These are phyloP conservation scores for Thymelicus acteon DNA, from an alignment of 2,888 invertebrate genomes.

Conservation along the genomic window DNA sequence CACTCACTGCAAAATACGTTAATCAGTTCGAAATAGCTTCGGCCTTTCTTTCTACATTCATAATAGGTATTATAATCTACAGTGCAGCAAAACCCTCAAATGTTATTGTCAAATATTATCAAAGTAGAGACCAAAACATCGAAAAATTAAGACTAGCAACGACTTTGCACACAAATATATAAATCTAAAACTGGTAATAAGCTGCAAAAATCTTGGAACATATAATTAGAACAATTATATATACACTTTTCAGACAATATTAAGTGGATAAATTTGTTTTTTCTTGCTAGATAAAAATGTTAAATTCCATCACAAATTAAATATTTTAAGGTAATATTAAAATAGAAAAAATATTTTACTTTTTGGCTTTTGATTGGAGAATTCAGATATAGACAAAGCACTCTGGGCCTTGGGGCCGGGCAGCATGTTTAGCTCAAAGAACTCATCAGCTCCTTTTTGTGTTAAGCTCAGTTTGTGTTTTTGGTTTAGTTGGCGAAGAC, in stretches of 20 bases:
- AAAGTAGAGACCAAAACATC: too few relatives aligned
- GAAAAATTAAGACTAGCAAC: too few relatives aligned
- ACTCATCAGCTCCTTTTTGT: constrained; percentile 66
- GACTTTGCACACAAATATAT: too few relatives aligned
- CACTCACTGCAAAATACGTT: constrained; percentile 55
- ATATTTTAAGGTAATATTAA: background rate
- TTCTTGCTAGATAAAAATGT: background rate
- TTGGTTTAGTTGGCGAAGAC: constrained; percentile 71
- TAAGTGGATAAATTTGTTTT: too few relatives aligned
- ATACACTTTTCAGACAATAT: too few relatives aligned
- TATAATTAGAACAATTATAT: background rate
- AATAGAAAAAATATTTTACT: constrained; percentile 48
- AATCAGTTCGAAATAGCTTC: background rate
- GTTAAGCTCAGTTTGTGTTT: constrained; percentile 62
- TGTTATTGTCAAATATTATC: too few relatives aligned
- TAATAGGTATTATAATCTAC: too few relatives aligned
- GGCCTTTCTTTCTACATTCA: too few relatives aligned
- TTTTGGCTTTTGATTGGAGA: constrained; percentile 60
- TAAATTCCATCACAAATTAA: background rate
- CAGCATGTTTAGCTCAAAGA: constrained; percentile 74
- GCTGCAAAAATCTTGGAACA: background rate
- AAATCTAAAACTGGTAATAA: too few relatives aligned
- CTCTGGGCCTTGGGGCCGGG: constrained; percentile 65
- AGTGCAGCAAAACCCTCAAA: too few relatives aligned
- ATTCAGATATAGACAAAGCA: constrained; percentile 61